Conservation (phyloP, 2,888 invertebrate species). For the Lasioglossum malachurum region DNA sequence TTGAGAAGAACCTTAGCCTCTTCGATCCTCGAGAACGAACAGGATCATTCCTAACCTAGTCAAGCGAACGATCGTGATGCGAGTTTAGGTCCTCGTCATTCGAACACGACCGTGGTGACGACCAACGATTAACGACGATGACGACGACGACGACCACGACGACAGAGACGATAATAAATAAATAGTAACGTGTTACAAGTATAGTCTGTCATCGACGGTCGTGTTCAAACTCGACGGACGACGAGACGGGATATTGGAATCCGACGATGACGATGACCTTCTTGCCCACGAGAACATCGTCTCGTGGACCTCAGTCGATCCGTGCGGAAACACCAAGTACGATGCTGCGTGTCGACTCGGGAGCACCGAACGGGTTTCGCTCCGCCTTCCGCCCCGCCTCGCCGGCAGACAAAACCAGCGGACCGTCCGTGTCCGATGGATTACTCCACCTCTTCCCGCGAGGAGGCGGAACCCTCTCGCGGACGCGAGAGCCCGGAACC, state of each 20-base stretch:
- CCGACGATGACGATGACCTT: constrained; percentile 46
- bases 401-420: background rate
- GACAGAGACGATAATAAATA: background rate
- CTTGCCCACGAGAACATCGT: constrained; percentile 45
- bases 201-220: background rate
- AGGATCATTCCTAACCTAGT: constrained; percentile 42
- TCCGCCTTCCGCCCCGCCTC: background rate
- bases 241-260: constrained; percentile 7
- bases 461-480: background rate
- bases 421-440: background rate
- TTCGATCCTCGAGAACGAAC: constrained; percentile 21
- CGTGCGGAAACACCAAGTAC: constrained; percentile 70
- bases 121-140: background rate
- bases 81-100: constrained; percentile 52
- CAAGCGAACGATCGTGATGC: constrained; percentile 52
- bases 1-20: constrained; percentile 12
- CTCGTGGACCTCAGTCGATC: constrained; percentile 59
- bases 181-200: background rate
- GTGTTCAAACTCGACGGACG: background rate
- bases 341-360: background rate
- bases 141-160: background rate
- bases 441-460: background rate
- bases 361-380: background rate
- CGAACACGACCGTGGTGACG: background rate
- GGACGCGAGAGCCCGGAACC: background rate